Base-by-base conservation (phyloP, 2,888 invertebrate species). In the Drosophila multiciliata region DNA sequence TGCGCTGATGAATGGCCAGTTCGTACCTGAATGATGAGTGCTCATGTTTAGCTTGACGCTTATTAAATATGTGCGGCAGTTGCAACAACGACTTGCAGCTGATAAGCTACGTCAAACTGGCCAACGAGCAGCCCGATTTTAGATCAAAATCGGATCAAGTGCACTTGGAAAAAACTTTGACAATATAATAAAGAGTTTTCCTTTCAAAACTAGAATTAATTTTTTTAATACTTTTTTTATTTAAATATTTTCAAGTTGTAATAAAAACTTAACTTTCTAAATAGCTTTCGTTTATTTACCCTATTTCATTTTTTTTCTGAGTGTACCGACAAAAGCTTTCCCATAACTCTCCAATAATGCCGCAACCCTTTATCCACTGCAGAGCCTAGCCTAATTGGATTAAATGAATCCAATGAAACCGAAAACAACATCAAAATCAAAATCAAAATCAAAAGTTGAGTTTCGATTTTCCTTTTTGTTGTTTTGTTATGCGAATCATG, bases 11-110 rank as follows among this genome's bases (percentile, higher is more conserved):
- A 70, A 87, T 68, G 78, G 38, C 36, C 72, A 62, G 32, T 53
- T 78, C 29, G 29, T 42, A 70, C 36, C 74, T 73, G 80, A 86
- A 86, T 82, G 86, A 85, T 85, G 87, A 83, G 88, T 83, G 83
- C 80, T 80, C 78, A 78, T 80, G 80, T 76, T 69, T 40, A 55
- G 62, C 40, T 67, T 79, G 86, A 82, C 72, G 87, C 78, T 85
- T 85, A 88, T 88, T 85, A 88, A 87, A 86, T 88, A 88, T 87
- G 87, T 87, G 80, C 76, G 73, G 73, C 80, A 58, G 78, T 61
- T 83, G 67, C 62, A 62, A 63, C 76, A 70, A 63, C 66, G 65
- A 63, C 66, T 78, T 64, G 80, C 78, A 72, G 81, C 84, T 84
- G 84, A 80, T 82, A 81, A 76, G 81, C 40, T 52, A 11, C 23